phyloP scores from a whole-genome alignment of 1,140 invertebrate genomes.

The Trichoplusia ni region DNA sequence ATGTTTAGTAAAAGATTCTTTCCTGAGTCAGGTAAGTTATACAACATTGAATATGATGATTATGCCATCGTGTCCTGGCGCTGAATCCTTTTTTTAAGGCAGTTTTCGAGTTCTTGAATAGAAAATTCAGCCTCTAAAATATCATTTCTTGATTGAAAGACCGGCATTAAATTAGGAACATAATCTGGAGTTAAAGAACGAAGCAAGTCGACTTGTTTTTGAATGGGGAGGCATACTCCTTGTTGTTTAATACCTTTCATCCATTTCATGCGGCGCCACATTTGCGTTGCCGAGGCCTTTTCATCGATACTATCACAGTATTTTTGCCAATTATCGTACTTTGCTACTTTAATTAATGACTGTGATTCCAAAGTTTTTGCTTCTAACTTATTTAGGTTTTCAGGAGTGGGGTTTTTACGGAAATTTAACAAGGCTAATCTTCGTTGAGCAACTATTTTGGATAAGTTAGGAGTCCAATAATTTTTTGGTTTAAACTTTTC shows the following conservation, averaged over 20 bases:
- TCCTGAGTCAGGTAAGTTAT: not conserved
- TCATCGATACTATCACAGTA: slow-evolving; percentile 36
- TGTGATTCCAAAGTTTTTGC: slow-evolving; percentile 26
- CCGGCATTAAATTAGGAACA: slow-evolving; percentile 28
- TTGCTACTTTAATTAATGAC: slow-evolving; percentile 33
- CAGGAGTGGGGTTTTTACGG: slow-evolving; percentile 45
- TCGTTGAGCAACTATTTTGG: slow-evolving; percentile 39
- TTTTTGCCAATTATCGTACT: slow-evolving; percentile 22
- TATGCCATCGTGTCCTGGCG: slow-evolving; percentile 37
- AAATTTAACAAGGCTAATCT: slow-evolving; percentile 44
- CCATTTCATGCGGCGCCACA: slow-evolving; percentile 43
- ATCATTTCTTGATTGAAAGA: slow-evolving; percentile 11
- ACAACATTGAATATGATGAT: slow-evolving; percentile 36
- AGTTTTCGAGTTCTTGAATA: slow-evolving; percentile 29
- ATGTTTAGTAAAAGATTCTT: not conserved
- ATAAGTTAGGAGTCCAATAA: slow-evolving; percentile 45
- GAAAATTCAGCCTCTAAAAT: slow-evolving; percentile 25
- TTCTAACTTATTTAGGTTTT: slow-evolving; percentile 41
- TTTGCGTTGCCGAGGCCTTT: slow-evolving; percentile 15
- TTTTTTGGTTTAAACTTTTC: slow-evolving; percentile 42
- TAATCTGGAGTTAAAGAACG: slow-evolving; percentile 35
- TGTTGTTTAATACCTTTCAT: slow-evolving; percentile 30
- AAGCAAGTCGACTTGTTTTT: slow-evolving; percentile 24
- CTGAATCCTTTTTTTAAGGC: slow-evolving; percentile 34
- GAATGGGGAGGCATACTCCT: not conserved